Base-by-base conservation (phyloP, 2,797 vertebrate genomes). In the Oceanodroma leucorhoa region DNA sequence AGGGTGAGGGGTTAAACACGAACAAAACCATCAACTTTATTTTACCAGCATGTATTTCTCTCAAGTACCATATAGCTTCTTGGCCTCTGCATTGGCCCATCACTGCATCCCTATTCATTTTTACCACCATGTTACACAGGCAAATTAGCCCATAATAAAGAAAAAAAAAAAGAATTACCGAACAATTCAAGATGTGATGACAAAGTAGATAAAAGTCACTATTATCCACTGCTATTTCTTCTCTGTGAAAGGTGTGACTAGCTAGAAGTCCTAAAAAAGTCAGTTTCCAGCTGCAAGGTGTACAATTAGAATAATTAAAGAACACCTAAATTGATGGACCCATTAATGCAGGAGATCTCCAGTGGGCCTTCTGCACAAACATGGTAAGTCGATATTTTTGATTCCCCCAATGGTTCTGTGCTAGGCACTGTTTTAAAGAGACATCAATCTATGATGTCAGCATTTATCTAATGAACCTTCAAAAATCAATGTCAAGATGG, bases 401-500 rank as follows among this genome's bases (percentile, higher is more conserved):
- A 99, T 99, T 99, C 98, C 98, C 98, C 97, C 96, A 98, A 98
- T 97, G 98, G 98, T 98, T 98, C 97, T 97, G 98, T 92, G 97
- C 97, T 98, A 98, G 98, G 98, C 98, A 98, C 98, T 99, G 98
- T 98, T 99, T 99, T 99, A 99, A 99, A 99, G 99, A 99, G 98
- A 99, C 99, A 99, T 99, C 99, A 99, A 98, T 99, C 99, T 98
- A 97, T 99, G 98, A 99, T 99, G 99, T 99, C 99, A 99, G 99
- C 98, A 99, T 99, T 99, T 99, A 99, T 99, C 98, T 99, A 99
- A 99, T 98, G 99, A 99, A 99, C 98, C 98, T 98, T 98, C 98
- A 98, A 98, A 98, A 99, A 99, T 99, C 99, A 98, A 99, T 99
- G 98, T 97, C 97, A 91, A 97, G 98, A 98, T 97, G 98, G 98